Evolutionary conservation across 2,797 vertebrate genomes (phyloP).

Genomic region (Galagoides demidoff): DNA sequence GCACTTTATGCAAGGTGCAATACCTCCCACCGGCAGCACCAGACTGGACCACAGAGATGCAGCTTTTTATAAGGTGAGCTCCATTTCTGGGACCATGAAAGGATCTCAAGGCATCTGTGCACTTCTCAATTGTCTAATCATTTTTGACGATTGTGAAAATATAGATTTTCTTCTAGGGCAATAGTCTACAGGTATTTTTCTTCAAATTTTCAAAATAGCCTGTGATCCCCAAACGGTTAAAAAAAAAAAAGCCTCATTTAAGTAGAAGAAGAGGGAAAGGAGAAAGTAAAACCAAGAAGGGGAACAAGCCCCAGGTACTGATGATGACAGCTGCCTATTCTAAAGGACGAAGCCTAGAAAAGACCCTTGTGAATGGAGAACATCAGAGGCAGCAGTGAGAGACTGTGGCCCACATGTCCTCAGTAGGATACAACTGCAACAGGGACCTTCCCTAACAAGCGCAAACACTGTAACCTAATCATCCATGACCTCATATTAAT

Average conservation of each 20-base stretch:
- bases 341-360: not conserved
- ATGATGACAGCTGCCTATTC: not conserved
- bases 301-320: not conserved
- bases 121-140: not conserved
- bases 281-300: not conserved
- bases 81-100: not conserved
- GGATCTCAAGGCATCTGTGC: not conserved
- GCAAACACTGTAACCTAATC: too few relatives aligned
- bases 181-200: not conserved
- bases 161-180: not conserved
- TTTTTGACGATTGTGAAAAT: not conserved
- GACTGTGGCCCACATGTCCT: rapidly evolving
- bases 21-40: not conserved
- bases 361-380: too few relatives aligned
- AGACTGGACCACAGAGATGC: not conserved
- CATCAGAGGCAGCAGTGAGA: rapidly evolving
- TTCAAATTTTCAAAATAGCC: conserved; percentile 5
- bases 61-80: not conserved
- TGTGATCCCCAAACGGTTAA: not conserved
- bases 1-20: too few relatives aligned
- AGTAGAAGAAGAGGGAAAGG: not conserved
- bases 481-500: too few relatives aligned
- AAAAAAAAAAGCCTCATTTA: not conserved
- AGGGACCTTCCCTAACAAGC: too few relatives aligned
- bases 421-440: too few relatives aligned